These are phyloP conservation scores for Rhopilema esculentum DNA, from an alignment of 30 jellyfish, hydroid and myxozoan species.

Conservation along the genomic window DNA sequence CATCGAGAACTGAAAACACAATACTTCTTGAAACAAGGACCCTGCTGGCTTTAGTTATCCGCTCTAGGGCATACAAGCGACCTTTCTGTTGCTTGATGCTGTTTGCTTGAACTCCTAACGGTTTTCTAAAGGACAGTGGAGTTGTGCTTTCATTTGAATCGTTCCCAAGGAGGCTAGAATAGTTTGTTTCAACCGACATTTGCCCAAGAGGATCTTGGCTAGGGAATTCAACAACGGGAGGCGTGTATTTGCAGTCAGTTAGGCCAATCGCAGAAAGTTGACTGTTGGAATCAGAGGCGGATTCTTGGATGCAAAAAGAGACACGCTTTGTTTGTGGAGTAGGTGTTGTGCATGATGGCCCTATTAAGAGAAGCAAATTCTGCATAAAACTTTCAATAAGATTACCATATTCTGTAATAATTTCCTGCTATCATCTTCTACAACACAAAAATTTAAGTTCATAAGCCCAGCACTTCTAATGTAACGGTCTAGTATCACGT, in stretches of 20 bases:
- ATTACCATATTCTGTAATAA: no score
- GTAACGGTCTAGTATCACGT: no score
- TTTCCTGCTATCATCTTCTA: no score
- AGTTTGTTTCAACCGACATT: conserved; percentile 24
- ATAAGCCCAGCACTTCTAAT: no score
- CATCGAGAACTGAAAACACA: conserved; percentile 51
- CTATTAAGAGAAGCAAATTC: no score
- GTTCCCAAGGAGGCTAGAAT: background rate
- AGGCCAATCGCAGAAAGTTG: conserved; percentile 44
- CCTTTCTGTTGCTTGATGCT: conserved; percentile 27
- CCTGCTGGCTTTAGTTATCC: conserved; percentile 19
- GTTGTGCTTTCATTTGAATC: conserved; percentile 6
- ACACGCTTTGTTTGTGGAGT: conserved; percentile 16
- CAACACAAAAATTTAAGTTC: no score
- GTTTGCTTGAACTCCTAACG: conserved; percentile 60
- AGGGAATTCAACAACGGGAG: conserved; percentile 58
- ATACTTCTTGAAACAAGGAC: conserved; percentile 43
- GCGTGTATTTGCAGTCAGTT: conserved; percentile 62
- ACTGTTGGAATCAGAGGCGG: conserved; percentile 10
- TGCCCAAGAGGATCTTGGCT: conserved; percentile 67
- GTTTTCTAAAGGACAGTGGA: background rate
- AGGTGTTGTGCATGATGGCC: background rate
- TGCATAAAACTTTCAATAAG: no score
- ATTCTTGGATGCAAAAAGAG: conserved; percentile 19
- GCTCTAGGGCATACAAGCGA: conserved; percentile 50